Evolutionary conservation across 2,888 invertebrate genomes (phyloP), one percentile per base, ranked within the genome.

Genomic region (Lasioglossum marginatum): DNA sequence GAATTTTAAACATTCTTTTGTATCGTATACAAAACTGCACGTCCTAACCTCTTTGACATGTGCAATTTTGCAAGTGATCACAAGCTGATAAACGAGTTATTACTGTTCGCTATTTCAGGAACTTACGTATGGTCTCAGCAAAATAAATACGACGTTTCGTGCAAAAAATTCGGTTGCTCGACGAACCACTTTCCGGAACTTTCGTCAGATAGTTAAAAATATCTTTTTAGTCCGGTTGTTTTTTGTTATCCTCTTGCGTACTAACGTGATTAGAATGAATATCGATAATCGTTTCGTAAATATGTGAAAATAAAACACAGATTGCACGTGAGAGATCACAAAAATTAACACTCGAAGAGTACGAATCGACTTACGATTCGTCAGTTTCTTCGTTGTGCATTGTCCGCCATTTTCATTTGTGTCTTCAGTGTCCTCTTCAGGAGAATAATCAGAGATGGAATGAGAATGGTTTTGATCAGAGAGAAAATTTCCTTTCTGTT

Each of bases 131-230:
- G 82, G 82, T 82, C 31, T 81, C 6, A 19, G 60, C 43, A 77
- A 72, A 83, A 77, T 68, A 37, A 68, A 68, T n/a, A 68, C 45
- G 27, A 40, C 34, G 52, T 43, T 75, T 63, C 76, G 72, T 83
- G 76, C 34, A 83, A 83, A 48, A 85, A 86, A 81, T 88, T 83
- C 70, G 57, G 74, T 84, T 71, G 48, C 37, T 74, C 83, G 45
- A 68, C 57, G 75, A 82, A 77, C 75, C 76, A 79, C 80, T 79
- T 90, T 90, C 86, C 82, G 86, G 90, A 90, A 89, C 81, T 83
- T 88, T 89, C 90, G 82, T 89, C 81, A 70, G 23, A 73, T 14
- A 70, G 34, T 48, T 80, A 63, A 40, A 71, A 80, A 83, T 14
- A 79, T 84, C 23, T 23, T 57, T 45, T 19, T 12, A 34, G 40